phyloP scores from a whole-genome alignment of 2,113 vertebrate species.

The Pontoporia blainvillei region DNA sequence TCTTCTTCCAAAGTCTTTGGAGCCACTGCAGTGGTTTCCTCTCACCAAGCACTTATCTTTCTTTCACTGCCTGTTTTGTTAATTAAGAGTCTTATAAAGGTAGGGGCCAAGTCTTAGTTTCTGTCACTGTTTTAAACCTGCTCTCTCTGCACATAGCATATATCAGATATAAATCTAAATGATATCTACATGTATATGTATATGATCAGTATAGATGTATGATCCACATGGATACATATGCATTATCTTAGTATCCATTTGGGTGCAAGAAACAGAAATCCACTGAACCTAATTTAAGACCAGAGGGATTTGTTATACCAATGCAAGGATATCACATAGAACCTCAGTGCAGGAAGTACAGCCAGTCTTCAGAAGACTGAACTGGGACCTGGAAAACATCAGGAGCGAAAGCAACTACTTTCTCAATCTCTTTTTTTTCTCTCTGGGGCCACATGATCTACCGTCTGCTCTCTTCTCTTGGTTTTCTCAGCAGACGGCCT shows the following conservation, averaged over 20 bases:
- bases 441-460: slow-evolving; percentile 66
- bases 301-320: not conserved
- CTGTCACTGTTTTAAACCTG: not conserved
- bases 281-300: not conserved
- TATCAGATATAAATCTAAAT: not conserved
- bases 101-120: not conserved
- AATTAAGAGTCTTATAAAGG: not conserved
- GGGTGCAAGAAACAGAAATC: not conserved
- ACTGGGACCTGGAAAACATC: slow-evolving; percentile 51
- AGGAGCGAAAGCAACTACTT: slow-evolving; percentile 48
- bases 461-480: slow-evolving; percentile 67
- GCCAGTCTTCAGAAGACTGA: slow-evolving; percentile 48
- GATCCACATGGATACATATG: not conserved
- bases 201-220: not conserved
- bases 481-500: slow-evolving; percentile 54
- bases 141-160: not conserved
- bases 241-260: not conserved
- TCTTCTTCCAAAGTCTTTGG: not conserved
- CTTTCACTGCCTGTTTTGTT: not conserved
- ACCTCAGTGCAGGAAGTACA: slow-evolving; percentile 25
- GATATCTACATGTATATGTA: not conserved
- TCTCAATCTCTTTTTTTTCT: slow-evolving; percentile 48
- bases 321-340: not conserved
- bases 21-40: not conserved
- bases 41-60: not conserved